phyloP scores from a whole-genome alignment of 2,888 invertebrate species.

The Brachyopa scutellaris region DNA sequence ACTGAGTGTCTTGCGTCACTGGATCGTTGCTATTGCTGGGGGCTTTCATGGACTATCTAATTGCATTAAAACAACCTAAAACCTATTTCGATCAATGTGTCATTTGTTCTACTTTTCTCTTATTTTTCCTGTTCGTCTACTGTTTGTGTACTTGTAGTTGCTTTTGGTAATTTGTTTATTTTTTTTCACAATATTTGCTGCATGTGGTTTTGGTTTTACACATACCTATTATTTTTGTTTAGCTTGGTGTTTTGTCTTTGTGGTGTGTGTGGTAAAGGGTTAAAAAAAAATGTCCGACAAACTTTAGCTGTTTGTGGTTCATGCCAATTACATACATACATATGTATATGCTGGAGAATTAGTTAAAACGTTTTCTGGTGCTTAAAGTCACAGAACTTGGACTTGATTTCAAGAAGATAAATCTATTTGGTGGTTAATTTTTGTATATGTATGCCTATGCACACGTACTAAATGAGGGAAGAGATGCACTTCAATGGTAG shows the following conservation, averaged over 20 bases:
- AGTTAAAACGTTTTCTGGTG: too few relatives aligned
- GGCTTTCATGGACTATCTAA: slow-evolving; percentile 62
- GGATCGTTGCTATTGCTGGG: slow-evolving; percentile 29
- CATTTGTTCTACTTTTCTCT: slow-evolving; percentile 43
- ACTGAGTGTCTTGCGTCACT: slow-evolving; percentile 42
- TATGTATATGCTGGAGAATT: too few relatives aligned
- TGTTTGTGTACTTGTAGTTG: background rate
- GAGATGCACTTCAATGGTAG: too few relatives aligned
- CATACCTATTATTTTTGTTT: background rate
- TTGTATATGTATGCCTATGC: too few relatives aligned
- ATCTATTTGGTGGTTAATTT: too few relatives aligned
- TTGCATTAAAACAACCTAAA: slow-evolving; percentile 52
- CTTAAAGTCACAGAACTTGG: background rate
- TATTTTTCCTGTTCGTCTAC: background rate
- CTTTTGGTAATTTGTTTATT: slow-evolving; percentile 45
- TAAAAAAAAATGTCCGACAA: background rate
- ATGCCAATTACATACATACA: too few relatives aligned
- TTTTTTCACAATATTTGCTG: slow-evolving; percentile 44
- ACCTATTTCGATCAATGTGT: slow-evolving; percentile 41
- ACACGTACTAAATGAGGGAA: too few relatives aligned
- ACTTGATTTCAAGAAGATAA: background rate
- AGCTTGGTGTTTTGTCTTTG: slow-evolving; percentile 14
- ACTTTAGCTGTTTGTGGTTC: slow-evolving; percentile 7
- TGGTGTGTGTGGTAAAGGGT: slow-evolving; percentile 10
- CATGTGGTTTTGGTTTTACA: slow-evolving; percentile 35